A percentile compares a stretch with the other conserved stretches of the same genome.
Conservation (phyloP, 2,797 vertebrate species). For the Micropoecilia bifurca region DNA sequence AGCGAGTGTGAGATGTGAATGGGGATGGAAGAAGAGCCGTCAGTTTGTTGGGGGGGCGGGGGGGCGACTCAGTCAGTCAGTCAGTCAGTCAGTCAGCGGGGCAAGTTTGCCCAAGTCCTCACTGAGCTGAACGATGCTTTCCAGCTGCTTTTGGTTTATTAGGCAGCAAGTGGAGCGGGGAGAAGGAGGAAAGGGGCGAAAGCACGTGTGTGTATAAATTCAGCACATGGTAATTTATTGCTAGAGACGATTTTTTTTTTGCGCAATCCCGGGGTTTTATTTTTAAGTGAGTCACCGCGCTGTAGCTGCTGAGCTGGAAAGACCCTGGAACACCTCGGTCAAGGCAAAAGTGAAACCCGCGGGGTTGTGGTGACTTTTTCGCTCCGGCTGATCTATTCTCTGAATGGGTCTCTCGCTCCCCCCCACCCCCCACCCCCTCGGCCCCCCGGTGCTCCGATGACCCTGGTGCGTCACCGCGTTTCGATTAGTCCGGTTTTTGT, state of each 20-base stretch:
- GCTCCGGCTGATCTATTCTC: not conserved
- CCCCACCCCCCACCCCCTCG: too few species aligned
- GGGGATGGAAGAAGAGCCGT: not conserved
- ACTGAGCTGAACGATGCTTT: slow-evolving; percentile 9
- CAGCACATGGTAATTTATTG: not conserved
- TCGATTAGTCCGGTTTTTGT: slow-evolving; percentile 17
- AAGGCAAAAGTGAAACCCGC: slow-evolving; percentile 62
- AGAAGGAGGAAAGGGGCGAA: slow-evolving; percentile 1
- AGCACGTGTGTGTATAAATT: slow-evolving; percentile 42
- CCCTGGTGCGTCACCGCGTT: slow-evolving; percentile 36
- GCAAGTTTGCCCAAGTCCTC: slow-evolving; percentile 59
- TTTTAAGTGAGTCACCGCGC: slow-evolving; percentile 34
- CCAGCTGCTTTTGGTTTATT: slow-evolving; percentile 17
- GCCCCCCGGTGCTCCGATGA: slow-evolving; percentile 7
- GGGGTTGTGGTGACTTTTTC: slow-evolving; percentile 23
- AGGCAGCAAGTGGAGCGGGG: not conserved
- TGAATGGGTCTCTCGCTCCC: slow-evolving; percentile 7
- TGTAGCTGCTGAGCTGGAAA: slow-evolving; percentile 27
- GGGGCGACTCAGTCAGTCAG: not conserved
- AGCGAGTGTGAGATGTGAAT: slow-evolving; percentile 6
- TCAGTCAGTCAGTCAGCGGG: too few species aligned
- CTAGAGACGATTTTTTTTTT: slow-evolving; percentile 8
- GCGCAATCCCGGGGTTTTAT: slow-evolving; percentile 11
- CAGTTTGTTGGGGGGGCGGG: not conserved
- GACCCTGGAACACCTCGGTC: not conserved